These are phyloP conservation scores for Agrochola macilenta DNA, from an alignment of 2,888 invertebrate genomes.

Conservation along the genomic window DNA sequence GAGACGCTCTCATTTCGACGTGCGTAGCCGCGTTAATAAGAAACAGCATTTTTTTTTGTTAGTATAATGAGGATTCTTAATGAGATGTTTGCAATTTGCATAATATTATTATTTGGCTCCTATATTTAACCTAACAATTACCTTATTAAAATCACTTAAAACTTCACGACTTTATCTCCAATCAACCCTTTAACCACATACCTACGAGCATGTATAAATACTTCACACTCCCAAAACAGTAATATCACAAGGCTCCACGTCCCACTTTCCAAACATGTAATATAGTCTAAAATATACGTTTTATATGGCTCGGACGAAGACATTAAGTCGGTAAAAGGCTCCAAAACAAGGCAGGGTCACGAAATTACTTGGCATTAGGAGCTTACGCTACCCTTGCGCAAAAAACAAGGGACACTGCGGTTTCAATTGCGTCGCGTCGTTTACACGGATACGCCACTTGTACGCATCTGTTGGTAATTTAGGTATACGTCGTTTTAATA, in stretches of 20 bases:
- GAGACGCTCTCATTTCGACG: constrained; percentile 72
- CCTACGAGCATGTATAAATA: neutral
- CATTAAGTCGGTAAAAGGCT: constrained; percentile 80
- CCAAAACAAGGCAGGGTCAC: constrained; percentile 83
- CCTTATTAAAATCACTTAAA: neutral
- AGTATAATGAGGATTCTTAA: constrained; percentile 41
- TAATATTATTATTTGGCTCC: neutral
- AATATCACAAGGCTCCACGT: constrained; percentile 26
- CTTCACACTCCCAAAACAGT: constrained; percentile 14
- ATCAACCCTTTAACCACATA: too few relatives aligned
- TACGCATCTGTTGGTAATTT: constrained; percentile 64
- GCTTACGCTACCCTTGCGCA: constrained; percentile 84
- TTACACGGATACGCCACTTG: constrained; percentile 77
- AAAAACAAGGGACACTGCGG: constrained; percentile 87
- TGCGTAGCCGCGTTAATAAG: constrained; percentile 52
- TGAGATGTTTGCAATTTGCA: constrained; percentile 27
- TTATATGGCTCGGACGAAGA: constrained; percentile 68
- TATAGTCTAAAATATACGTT: constrained; percentile 68
- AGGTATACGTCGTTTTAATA: constrained; percentile 32
- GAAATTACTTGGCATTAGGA: constrained; percentile 89
- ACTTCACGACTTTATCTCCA: neutral
- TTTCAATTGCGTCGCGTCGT: constrained; percentile 77
- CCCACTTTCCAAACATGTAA: constrained; percentile 54
- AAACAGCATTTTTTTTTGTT: constrained; percentile 12
- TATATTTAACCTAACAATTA: neutral